Base-by-base conservation (phyloP, 2,113 vertebrate genomes). In the Dissostichus mawsoni region DNA sequence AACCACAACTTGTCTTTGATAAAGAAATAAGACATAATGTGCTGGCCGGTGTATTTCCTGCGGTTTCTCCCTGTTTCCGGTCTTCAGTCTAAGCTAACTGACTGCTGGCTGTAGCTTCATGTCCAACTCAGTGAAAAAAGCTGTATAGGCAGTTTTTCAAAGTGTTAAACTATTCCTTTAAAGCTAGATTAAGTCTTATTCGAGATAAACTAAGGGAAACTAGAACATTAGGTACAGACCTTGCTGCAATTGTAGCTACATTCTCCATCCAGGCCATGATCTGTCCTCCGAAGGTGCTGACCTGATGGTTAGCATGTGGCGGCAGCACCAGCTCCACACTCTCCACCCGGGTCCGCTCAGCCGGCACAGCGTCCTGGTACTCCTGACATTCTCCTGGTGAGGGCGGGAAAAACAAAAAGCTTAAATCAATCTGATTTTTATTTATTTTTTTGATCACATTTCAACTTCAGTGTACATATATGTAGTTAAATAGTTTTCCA, bases 191-290 rank as follows among this genome's bases (percentile, higher is more conserved):
- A 29, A 45, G 5, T 17, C 16, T 5, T 3, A 45, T 51, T 66
- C 17, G 7, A 44, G 58, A 8, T 4, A 9, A 20, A 66, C 65
- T 4, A 4, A 18, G 8, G n/a, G 11, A 67, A 36, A 13, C 65
- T 18, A 11, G 16, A 44, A 5, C 11, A 11, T 1, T 18, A 14
- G 18, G 1, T 52, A 5, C 23, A 59, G 52, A 99, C 98, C 98
- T 97, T 91, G 98, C 98, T 67, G 98, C 96, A 0, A 99, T 99
- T 65, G 97, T 98, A 86, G 98, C 98, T 73, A 99, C 97, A 0
- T 98, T 99, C 91, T 99, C 98, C 98, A 99, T 99, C 98, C 98
- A 99, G 82, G 98, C 98, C 98, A 99, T 99, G 92, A 99, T 99
- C 94, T 99, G 98, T 23, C 98, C 98, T 1, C 98, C 98, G 0